Conservation (phyloP, 1,140 invertebrate species). For the Pantala flavescens region DNA sequence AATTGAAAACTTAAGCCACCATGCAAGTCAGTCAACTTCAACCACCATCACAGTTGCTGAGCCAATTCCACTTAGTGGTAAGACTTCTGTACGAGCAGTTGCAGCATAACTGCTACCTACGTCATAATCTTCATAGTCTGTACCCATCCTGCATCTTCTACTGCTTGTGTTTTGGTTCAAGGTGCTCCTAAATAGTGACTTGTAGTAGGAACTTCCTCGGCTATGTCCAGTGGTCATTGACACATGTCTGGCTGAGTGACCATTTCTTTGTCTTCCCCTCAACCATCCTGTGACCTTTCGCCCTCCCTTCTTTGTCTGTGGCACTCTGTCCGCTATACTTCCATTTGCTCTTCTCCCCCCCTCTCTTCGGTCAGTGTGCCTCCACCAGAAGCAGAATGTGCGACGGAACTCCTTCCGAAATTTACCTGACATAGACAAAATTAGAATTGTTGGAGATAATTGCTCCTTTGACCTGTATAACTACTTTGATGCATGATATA, state of each 20-base stretch:
- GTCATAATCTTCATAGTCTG: background rate
- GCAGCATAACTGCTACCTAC: background rate
- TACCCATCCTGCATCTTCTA: background rate
- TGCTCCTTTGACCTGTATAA: too few species aligned
- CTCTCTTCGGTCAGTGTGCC: background rate
- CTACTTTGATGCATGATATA: too few species aligned
- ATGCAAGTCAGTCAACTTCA: background rate
- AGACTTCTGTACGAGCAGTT: background rate
- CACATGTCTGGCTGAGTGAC: background rate
- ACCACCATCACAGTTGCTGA: background rate
- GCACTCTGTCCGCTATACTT: background rate
- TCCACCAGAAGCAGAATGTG: background rate
- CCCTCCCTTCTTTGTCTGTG: background rate
- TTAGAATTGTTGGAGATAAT: background rate
- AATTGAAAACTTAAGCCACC: too few species aligned
- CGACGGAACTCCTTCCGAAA: conserved; percentile 8
- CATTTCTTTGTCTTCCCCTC: background rate
- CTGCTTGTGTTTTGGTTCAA: background rate
- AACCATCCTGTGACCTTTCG: background rate
- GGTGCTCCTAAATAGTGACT: background rate
- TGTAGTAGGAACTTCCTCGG: background rate
- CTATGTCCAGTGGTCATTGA: background rate
- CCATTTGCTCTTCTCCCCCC: background rate
- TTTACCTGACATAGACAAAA: background rate
- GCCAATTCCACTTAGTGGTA: background rate